Base-by-base conservation (phyloP, 2,113 vertebrate genomes). In the Cavia aperea region DNA sequence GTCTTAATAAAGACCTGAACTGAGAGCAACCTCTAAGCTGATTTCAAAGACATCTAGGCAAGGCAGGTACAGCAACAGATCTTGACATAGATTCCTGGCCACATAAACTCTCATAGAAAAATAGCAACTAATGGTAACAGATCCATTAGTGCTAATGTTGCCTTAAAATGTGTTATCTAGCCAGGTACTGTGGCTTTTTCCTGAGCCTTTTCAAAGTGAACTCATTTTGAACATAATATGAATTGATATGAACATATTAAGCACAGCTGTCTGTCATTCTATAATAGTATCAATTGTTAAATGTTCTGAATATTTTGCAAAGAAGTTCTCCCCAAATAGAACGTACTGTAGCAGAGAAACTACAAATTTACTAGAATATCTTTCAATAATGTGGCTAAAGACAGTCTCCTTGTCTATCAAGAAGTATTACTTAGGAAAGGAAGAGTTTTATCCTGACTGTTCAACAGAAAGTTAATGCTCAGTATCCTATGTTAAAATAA, bases 401-500 rank as follows among this genome's bases (percentile, higher is more conserved):
- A 26, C 94, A 92, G 29, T 65, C 26, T 89, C 26, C 29, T 36
- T 16, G 54, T 70, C 68, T 68, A 81, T 0, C 43, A 51, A 94
- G 83, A 93, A 92, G 36, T 79, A n/a, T 91, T 87, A 56, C 70
- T 87, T 87, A 91, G 75, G 8, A 92, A 92, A 79, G 58, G 72
- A 90, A 93, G 73, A 89, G 29, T 65, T 43, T 90, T 75, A 63
- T 54, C 66, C 81, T 90, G 70, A 39, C 15, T 84, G 72, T 65
- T 94, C 58, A 78, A 68, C n/a, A 88, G 66, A 88, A 95, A 96
- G n/a, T 90, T 65, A 63, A 93, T 88, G 60, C 86, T 94, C 60
- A 81, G 90, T 78, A 63, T 77, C 65, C 29, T 78, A 60, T 51
- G 94, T 93, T 81, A 95, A 96, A 89, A 93, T 92, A 89, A 93